phyloP scores from a whole-genome alignment of 2,888 invertebrate genomes.

The Aleiodes leptofemur region DNA sequence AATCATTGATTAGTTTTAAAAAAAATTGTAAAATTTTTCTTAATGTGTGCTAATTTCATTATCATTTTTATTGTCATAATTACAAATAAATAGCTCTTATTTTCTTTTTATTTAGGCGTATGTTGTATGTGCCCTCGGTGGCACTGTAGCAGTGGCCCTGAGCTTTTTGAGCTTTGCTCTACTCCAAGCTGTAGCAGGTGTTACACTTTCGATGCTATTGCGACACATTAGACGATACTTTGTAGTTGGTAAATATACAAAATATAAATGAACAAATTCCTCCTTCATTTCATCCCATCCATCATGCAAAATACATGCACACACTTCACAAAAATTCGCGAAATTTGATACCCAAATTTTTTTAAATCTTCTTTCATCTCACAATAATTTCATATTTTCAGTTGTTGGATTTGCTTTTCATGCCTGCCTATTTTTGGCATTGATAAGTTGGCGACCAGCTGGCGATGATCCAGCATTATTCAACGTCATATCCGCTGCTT shows the following conservation, averaged over 20 bases:
- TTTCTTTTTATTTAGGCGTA: conserved; percentile 80
- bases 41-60: conserved; percentile 55
- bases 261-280: neutral
- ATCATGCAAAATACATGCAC: conserved; percentile 44
- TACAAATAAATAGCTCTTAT: too few species aligned
- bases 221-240: conserved; percentile 85
- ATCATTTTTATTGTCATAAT: too few species aligned
- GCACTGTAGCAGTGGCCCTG: conserved; percentile 82
- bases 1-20: too few species aligned
- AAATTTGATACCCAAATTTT: conserved; percentile 7
- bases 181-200: conserved; percentile 86
- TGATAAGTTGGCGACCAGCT: conserved; percentile 88
- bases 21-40: too few species aligned
- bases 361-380: conserved; percentile 4
- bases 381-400: conserved; percentile 64
- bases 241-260: conserved; percentile 80
- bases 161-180: conserved; percentile 85
- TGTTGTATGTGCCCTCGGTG: conserved; percentile 88
- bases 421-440: conserved; percentile 85
- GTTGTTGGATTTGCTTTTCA: conserved; percentile 90
- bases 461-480: conserved; percentile 88
- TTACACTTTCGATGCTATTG: conserved; percentile 87
- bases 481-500: conserved; percentile 89
- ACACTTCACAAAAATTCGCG: conserved; percentile 9
- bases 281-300: too few species aligned